These are phyloP conservation scores for Acridotheres tristis DNA, from an alignment of 2,797 vertebrate genomes.

Conservation along the genomic window DNA sequence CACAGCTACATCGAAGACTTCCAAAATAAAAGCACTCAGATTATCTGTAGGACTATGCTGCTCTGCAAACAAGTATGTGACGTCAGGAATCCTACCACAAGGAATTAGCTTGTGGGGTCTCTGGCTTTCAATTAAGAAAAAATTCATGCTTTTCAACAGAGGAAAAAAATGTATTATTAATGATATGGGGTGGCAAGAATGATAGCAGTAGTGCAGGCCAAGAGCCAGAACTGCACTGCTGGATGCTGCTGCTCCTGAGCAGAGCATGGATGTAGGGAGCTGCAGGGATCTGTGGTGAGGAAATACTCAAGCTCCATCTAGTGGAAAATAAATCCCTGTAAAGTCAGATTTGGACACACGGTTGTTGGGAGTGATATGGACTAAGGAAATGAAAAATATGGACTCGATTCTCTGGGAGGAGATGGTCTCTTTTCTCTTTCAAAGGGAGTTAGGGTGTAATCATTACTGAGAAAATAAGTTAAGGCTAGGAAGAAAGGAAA, in stretches of 20 bases:
- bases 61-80: neutral
- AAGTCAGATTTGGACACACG: accelerated
- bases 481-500: neutral
- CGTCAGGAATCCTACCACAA: neutral
- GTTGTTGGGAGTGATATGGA: accelerated
- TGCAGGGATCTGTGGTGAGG: neutral
- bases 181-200: neutral
- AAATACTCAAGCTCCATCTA: conserved; percentile 65
- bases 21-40: neutral
- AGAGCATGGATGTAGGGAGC: neutral
- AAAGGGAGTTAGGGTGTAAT: neutral
- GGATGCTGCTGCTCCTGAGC: neutral
- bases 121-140: neutral
- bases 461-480: neutral
- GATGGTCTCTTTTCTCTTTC: neutral
- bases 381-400: neutral
- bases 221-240: neutral
- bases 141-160: neutral
- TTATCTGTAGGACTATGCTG: too few species aligned
- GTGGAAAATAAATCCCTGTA: conserved; percentile 2
- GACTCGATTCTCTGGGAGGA: neutral
- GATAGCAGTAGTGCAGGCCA: neutral
- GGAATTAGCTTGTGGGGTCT: neutral
- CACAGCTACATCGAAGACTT: neutral
- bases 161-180: neutral